Evolutionary conservation across 2,797 vertebrate species (phyloP).

Genomic region (Fistularia commersonii): DNA sequence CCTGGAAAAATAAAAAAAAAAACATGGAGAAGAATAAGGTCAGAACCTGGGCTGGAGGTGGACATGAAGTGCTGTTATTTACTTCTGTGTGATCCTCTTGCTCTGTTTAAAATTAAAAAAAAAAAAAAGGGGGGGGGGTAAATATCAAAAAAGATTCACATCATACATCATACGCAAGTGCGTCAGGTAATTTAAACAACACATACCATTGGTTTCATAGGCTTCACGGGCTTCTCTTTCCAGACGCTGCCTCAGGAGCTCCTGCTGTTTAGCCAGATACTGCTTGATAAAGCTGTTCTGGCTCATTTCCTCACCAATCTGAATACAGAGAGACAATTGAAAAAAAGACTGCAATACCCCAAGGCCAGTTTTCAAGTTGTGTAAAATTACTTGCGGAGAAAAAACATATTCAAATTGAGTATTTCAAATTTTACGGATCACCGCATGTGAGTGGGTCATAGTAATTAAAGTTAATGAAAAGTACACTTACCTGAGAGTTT

Average conservation of each 20-base stretch:
- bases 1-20: neutral
- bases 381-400: neutral
- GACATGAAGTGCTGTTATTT: constrained; percentile 67
- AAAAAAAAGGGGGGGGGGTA: neutral
- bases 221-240: constrained; percentile 88
- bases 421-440: too few relatives aligned
- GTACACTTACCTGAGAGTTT: constrained; percentile 84
- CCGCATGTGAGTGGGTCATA: neutral
- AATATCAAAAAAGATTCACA: constrained; percentile 4
- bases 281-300: constrained; percentile 95
- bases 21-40: constrained; percentile 1
- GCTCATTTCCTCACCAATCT: constrained; percentile 96
- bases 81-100: constrained; percentile 69
- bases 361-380: neutral
- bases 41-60: constrained; percentile 73
- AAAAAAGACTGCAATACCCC: constrained; percentile 6
- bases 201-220: constrained; percentile 83
- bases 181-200: neutral
- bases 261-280: constrained; percentile 92
- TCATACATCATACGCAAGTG: neutral
- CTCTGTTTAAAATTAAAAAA: constrained; percentile 51
- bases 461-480: constrained; percentile 1
- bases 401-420: too few relatives aligned
- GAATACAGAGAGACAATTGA: constrained; percentile 28
- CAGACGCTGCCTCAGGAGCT: constrained; percentile 85